A percentile compares a stretch with the other conserved stretches of the same genome.
Evolutionary conservation across 2,888 invertebrate species (phyloP).

Genomic region (Drosophila macrospina): DNA sequence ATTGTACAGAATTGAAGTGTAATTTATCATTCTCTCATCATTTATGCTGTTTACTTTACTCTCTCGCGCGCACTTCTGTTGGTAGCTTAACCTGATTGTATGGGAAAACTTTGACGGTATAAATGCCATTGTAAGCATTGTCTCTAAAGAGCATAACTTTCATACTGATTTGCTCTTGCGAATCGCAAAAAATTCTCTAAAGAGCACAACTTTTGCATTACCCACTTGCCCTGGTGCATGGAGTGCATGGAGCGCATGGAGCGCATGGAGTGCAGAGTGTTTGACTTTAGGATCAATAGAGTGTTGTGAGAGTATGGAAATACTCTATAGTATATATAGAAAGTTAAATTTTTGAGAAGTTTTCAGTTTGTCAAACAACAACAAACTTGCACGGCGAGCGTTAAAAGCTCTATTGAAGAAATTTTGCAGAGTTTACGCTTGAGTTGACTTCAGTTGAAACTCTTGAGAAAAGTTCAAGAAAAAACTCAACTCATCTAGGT

Average conservation of each 20-base stretch:
- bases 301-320: conserved; percentile 10
- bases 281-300: conserved; percentile 23
- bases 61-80: too few relatives aligned
- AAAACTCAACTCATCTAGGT: neutral
- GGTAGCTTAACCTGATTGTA: neutral
- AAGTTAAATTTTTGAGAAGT: conserved; percentile 19
- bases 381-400: conserved; percentile 10
- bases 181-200: neutral
- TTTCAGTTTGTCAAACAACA: conserved; percentile 21
- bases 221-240: conserved; percentile 1
- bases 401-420: conserved; percentile 15
- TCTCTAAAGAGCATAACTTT: conserved; percentile 1
- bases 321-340: too few relatives aligned
- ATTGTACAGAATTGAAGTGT: neutral
- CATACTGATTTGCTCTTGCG: neutral
- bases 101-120: neutral
- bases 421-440: conserved; percentile 12
- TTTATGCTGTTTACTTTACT: neutral
- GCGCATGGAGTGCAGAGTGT: too few relatives aligned
- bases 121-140: neutral
- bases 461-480: conserved; percentile 8
- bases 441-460: conserved; percentile 13
- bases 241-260: too few relatives aligned
- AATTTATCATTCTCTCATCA: neutral
- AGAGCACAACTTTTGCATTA: conserved; percentile 1